Percentiles rank a stretch among this genome's conserved stretches.
These are phyloP conservation scores for Stichopus chloronotus DNA, from an alignment of 35 echinoderm and acorn worm species.

Conservation along the genomic window DNA sequence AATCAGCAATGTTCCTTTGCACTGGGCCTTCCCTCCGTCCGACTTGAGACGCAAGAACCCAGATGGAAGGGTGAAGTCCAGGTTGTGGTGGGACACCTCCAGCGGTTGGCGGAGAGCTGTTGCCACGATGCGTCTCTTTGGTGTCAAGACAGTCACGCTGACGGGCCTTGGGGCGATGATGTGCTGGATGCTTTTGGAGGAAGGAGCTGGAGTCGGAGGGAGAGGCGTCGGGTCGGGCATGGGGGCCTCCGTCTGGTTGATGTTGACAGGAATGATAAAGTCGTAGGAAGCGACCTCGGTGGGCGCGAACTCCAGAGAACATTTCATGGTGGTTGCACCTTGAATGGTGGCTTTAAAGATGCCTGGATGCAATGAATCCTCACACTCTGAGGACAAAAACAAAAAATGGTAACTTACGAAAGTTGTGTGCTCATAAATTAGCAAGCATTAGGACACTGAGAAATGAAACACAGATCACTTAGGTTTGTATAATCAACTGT, in stretches of 20 bases:
- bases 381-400: conserved; percentile 72
- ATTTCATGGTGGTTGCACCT: conserved; percentile 74
- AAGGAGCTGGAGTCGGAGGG: conserved; percentile 91
- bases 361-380: conserved; percentile 89
- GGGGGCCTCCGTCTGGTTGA: conserved; percentile 94
- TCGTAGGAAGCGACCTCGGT: conserved; percentile 92
- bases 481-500: too few relatives aligned
- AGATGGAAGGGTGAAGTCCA: conserved; percentile 95
- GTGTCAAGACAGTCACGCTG: conserved; percentile 81
- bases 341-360: conserved; percentile 84
- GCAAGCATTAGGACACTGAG: too few relatives aligned
- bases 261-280: conserved; percentile 84
- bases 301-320: conserved; percentile 82
- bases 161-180: conserved; percentile 91
- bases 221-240: conserved; percentile 84
- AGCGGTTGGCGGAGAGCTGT: conserved; percentile 91
- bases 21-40: conserved; percentile 10
- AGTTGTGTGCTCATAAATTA: too few relatives aligned
- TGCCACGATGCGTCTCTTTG: conserved; percentile 84
- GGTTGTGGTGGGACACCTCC: conserved; percentile 71
- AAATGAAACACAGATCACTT: too few relatives aligned
- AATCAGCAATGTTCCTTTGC: conserved; percentile 73
- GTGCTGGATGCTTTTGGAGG: conserved; percentile 93
- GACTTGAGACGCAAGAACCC: conserved; percentile 71
- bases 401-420: background rate